Evolutionary conservation across 2,797 vertebrate genomes (phyloP).

Genomic region (Protosalanx chinensis): DNA sequence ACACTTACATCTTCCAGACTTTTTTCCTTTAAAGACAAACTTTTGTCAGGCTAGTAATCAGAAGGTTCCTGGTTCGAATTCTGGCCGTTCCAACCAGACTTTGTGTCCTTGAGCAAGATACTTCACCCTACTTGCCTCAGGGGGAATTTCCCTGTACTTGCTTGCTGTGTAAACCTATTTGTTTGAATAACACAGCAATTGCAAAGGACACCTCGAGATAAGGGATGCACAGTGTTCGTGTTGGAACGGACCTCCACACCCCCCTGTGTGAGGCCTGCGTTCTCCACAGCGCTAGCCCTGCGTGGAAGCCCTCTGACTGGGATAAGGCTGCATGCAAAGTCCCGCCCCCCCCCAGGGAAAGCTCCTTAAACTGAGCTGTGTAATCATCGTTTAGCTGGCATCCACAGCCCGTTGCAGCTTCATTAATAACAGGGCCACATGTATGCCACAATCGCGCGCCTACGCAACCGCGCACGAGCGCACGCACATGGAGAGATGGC

Average conservation of each 20-base stretch:
- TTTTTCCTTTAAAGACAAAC: no score
- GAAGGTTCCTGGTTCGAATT: no score
- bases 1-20: no score
- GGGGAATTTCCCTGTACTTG: no score
- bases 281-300: no score
- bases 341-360: slow-evolving; percentile 30
- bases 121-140: no score
- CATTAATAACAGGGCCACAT: slow-evolving; percentile 43
- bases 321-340: slow-evolving; percentile 19
- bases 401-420: slow-evolving; percentile 51
- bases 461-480: neutral
- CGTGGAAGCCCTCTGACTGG: neutral
- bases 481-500: neutral
- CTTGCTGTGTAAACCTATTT: no score
- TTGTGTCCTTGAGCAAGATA: no score
- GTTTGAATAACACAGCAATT: no score
- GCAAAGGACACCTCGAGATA: no score
- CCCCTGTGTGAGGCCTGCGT: neutral
- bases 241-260: neutral
- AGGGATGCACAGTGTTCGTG: neutral
- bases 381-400: slow-evolving; percentile 49
- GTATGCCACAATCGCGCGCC: neutral
- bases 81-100: no score
- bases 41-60: no score
- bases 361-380: slow-evolving; percentile 51